phyloP scores from a whole-genome alignment of 2,797 vertebrate genomes.

The Microchirus variegatus region DNA sequence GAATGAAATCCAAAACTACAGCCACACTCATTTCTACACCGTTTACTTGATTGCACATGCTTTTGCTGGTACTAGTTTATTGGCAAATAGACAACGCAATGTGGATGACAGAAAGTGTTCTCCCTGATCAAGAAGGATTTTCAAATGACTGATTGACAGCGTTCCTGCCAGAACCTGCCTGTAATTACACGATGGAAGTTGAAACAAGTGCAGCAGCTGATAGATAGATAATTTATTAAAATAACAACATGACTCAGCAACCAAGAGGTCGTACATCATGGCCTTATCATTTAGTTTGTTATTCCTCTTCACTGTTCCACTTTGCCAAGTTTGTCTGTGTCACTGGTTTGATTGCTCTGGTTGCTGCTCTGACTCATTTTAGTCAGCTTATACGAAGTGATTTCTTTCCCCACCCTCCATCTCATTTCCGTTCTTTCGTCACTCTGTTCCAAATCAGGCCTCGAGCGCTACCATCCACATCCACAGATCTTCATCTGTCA shows the following conservation, averaged over 20 bases:
- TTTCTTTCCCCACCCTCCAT: slow-evolving; percentile 31
- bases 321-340: slow-evolving; percentile 38
- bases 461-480: slow-evolving; percentile 28
- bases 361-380: slow-evolving; percentile 56
- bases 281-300: slow-evolving; percentile 38
- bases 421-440: slow-evolving; percentile 23
- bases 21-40: slow-evolving; percentile 16
- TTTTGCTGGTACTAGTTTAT: slow-evolving; percentile 16
- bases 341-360: slow-evolving; percentile 41
- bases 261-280: slow-evolving; percentile 22
- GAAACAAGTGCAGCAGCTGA: slow-evolving; percentile 3
- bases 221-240: slow-evolving; percentile 35
- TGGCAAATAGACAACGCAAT: slow-evolving; percentile 20
- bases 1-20: slow-evolving; percentile 31
- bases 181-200: slow-evolving; percentile 9
- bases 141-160: slow-evolving; percentile 1
- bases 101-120: too few relatives aligned
- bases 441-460: slow-evolving; percentile 23
- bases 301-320: slow-evolving; percentile 34
- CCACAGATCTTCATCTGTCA: slow-evolving; percentile 29
- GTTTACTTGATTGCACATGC: slow-evolving; percentile 35
- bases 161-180: slow-evolving; percentile 7
- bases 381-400: slow-evolving; percentile 54
- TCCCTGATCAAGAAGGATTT: slow-evolving; percentile 17
- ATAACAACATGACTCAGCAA: slow-evolving; percentile 36